These are phyloP conservation scores for Cosmorhoe ocellata DNA, from an alignment of 2,888 invertebrate genomes.

Conservation along the genomic window DNA sequence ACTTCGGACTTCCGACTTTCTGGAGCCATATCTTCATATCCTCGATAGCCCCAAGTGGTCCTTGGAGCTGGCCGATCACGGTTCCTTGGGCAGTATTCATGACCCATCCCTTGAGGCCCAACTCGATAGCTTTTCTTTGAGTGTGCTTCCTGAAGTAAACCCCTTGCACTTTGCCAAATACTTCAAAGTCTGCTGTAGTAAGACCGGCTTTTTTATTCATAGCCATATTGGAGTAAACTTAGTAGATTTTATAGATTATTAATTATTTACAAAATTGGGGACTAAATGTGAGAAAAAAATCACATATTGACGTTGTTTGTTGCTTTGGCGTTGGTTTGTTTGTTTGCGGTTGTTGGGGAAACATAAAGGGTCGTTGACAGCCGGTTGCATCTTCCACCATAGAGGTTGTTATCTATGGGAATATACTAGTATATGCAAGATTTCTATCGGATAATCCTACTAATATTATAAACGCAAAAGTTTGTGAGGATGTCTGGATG, in stretches of 20 bases:
- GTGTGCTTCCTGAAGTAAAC: slow-evolving; percentile 84
- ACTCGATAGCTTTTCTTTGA: slow-evolving; percentile 82
- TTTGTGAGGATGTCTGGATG: too few species aligned
- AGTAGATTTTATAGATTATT: not conserved
- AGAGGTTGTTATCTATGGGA: slow-evolving; percentile 42
- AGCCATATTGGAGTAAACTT: slow-evolving; percentile 17
- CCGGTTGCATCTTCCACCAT: slow-evolving; percentile 24
- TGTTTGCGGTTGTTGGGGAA: slow-evolving; percentile 48
- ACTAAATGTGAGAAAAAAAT: not conserved
- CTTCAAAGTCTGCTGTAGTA: slow-evolving; percentile 77
- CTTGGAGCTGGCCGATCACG: slow-evolving; percentile 86
- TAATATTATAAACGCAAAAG: too few species aligned
- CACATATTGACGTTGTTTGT: not conserved
- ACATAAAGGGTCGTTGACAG: slow-evolving; percentile 32
- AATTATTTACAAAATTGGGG: not conserved
- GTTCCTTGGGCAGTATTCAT: slow-evolving; percentile 88
- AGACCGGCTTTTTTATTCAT: slow-evolving; percentile 47
- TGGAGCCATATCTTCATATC: slow-evolving; percentile 84
- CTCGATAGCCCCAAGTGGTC: slow-evolving; percentile 77
- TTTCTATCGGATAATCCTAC: too few species aligned
- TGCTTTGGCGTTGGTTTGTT: slow-evolving; percentile 33
- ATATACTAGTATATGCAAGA: too few species aligned
- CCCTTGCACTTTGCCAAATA: slow-evolving; percentile 85
- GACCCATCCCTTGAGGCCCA: slow-evolving; percentile 88
- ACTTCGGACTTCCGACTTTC: slow-evolving; percentile 86